Evolutionary conservation across 2,113 vertebrate genomes (phyloP).

Genomic region (Scomber colias): DNA sequence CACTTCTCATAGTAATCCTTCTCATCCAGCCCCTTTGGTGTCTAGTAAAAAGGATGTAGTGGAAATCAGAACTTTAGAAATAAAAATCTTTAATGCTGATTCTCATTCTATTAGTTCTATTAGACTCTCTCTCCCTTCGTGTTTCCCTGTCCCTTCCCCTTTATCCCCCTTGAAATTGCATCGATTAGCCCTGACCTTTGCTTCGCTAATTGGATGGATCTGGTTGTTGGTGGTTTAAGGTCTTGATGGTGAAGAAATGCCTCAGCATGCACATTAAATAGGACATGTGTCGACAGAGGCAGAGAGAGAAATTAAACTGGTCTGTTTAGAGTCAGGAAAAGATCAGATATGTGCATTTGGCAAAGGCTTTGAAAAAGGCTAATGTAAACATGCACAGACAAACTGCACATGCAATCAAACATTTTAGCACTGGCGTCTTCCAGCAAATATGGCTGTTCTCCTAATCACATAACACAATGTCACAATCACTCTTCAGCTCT

Average conservation of each 20-base stretch:
- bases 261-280: constrained; percentile 73
- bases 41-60: constrained; percentile 35
- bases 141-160: constrained; percentile 1
- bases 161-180: constrained; percentile 67
- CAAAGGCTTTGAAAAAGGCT: constrained; percentile 24
- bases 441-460: constrained; percentile 14
- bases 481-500: constrained; percentile 36
- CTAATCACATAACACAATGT: constrained; percentile 27
- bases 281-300: constrained; percentile 77
- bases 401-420: background rate
- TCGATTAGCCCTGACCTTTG: constrained; percentile 85
- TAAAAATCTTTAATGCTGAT: constrained; percentile 31
- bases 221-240: constrained; percentile 83
- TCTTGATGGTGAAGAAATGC: constrained; percentile 80
- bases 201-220: constrained; percentile 87
- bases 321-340: constrained; percentile 43
- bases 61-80: constrained; percentile 33
- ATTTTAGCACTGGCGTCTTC: background rate
- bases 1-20: constrained; percentile 47
- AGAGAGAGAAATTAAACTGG: constrained; percentile 52
- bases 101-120: constrained; percentile 47
- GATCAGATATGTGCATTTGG: constrained; percentile 18
- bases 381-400: constrained; percentile 25
- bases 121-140: constrained; percentile 20
- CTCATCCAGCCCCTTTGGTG: constrained; percentile 30